Conservation (phyloP, 2,888 invertebrate genomes). For the Andrena trimmerana region DNA sequence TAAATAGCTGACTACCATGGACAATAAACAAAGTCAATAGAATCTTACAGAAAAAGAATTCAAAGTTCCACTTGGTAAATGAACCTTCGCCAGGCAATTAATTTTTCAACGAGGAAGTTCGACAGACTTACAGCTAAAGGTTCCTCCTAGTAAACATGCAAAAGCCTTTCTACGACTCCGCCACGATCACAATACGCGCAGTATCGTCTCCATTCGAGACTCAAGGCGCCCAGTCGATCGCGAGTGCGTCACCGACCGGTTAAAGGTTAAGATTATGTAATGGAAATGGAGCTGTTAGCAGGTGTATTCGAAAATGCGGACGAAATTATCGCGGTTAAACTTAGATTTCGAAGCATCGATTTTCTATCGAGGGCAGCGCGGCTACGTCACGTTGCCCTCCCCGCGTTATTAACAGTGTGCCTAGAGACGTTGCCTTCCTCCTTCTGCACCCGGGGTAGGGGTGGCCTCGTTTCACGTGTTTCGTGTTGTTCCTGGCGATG, state of each 20-base stretch:
- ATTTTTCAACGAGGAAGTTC: no score
- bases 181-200: neutral
- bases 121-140: no score
- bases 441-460: neutral
- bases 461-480: slow-evolving; percentile 22
- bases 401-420: slow-evolving; percentile 32
- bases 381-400: slow-evolving; percentile 44
- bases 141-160: no score
- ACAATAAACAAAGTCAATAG: no score
- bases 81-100: no score
- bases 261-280: slow-evolving; percentile 32
- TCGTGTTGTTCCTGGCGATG: slow-evolving; percentile 1
- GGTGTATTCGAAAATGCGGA: slow-evolving; percentile 41
- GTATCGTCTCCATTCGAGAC: neutral
- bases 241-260: slow-evolving; percentile 32
- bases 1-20: no score
- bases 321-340: slow-evolving; percentile 55
- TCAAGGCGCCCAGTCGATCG: neutral
- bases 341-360: slow-evolving; percentile 58
- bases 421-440: slow-evolving; percentile 25
- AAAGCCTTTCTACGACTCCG: neutral
- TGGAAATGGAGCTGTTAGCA: slow-evolving; percentile 27
- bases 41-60: no score
- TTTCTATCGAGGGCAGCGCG: slow-evolving; percentile 55
- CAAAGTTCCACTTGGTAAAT: no score